Evolutionary conservation across 1,140 invertebrate species (phyloP).

Genomic region (Procambarus clarkii): DNA sequence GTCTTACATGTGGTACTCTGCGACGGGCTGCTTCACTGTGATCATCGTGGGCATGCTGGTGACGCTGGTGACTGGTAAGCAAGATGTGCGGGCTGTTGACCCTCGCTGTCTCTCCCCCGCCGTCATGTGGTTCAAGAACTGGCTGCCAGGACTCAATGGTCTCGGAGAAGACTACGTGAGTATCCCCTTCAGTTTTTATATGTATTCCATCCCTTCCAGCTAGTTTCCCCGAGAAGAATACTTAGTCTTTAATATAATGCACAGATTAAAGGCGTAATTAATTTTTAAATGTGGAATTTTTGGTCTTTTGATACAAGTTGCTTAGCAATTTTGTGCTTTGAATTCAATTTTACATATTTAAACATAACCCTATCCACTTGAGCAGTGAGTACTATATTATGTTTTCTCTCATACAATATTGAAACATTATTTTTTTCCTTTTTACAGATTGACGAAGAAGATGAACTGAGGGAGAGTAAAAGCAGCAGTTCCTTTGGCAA

Average conservation of each 20-base stretch:
- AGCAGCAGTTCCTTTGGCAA: neutral
- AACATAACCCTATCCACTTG: too few species aligned
- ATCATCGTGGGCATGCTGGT: conserved; percentile 84
- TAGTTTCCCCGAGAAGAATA: too few species aligned
- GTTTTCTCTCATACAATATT: too few species aligned
- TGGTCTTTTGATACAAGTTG: too few species aligned
- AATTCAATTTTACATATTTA: too few species aligned
- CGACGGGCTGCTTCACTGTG: conserved; percentile 84
- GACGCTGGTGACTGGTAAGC: conserved; percentile 82
- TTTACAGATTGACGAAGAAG: neutral
- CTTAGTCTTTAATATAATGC: too few species aligned
- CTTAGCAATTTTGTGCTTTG: too few species aligned
- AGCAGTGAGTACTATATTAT: too few species aligned
- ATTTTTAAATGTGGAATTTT: too few species aligned
- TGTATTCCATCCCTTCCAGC: too few species aligned
- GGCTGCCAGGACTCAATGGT: conserved; percentile 29
- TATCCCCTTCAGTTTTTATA: neutral
- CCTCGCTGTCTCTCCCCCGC: conserved; percentile 70
- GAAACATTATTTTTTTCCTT: neutral
- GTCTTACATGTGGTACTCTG: conserved; percentile 87
- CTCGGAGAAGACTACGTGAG: conserved; percentile 59
- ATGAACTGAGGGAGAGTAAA: neutral
- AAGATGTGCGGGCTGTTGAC: conserved; percentile 79
- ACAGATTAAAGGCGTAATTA: too few species aligned
- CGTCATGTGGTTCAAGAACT: conserved; percentile 45